Conservation (phyloP, 2,888 invertebrate species). For the Ceramica pisi region DNA sequence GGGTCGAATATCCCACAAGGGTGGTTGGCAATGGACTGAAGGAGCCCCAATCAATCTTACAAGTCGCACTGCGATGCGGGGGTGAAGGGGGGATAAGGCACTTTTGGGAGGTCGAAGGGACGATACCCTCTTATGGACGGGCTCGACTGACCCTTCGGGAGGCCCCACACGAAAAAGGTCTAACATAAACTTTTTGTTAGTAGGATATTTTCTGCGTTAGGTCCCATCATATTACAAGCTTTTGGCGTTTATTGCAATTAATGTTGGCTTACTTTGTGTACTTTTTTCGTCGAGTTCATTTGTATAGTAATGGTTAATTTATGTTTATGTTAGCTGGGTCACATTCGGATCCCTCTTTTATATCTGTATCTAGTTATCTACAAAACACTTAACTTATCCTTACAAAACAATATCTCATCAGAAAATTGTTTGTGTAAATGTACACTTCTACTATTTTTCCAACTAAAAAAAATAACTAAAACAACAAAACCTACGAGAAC, state of each 20-base stretch:
- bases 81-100: constrained; percentile 72
- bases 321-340: background rate
- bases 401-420: background rate
- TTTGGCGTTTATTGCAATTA: constrained; percentile 62
- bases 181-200: constrained; percentile 84
- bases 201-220: constrained; percentile 72
- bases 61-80: constrained; percentile 86
- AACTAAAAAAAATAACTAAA: background rate
- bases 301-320: constrained; percentile 19
- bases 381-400: background rate
- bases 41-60: constrained; percentile 91
- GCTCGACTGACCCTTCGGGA: constrained; percentile 86
- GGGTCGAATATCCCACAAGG: constrained; percentile 88
- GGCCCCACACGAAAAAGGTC: constrained; percentile 81
- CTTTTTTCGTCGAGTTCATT: constrained; percentile 14
- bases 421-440: background rate
- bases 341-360: background rate
- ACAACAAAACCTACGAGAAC: background rate
- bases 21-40: constrained; percentile 90
- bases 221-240: constrained; percentile 64
- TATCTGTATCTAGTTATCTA: background rate
- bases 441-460: background rate
- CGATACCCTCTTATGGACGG: constrained; percentile 89
- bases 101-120: constrained; percentile 85
- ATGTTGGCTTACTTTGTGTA: constrained; percentile 41